Evolutionary conservation across 2,888 invertebrate species (phyloP).

Genomic region (Drosophila antonietae): DNA sequence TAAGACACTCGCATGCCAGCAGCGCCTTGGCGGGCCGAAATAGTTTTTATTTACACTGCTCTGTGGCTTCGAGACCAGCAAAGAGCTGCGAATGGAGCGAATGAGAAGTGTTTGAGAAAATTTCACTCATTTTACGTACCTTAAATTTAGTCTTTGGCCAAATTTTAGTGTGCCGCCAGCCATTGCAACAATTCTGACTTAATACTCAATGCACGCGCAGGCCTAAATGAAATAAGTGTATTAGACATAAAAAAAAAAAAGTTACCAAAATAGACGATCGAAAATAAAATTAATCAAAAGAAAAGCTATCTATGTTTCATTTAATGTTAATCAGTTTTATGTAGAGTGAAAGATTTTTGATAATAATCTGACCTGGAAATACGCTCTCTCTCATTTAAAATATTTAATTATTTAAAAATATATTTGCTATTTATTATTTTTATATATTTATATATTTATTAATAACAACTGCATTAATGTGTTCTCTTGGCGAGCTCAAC

Average conservation of each 20-base stretch:
- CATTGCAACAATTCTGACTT: constrained; percentile 13
- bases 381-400: no score
- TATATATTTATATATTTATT: no score
- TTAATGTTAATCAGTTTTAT: no score
- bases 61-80: neutral
- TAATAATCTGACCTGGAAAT: neutral
- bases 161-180: constrained; percentile 6
- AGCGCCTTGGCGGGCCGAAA: neutral
- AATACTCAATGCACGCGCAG: neutral
- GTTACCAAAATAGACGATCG: neutral
- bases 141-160: constrained; percentile 10
- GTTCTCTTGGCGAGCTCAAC: no score
- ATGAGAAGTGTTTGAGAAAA: neutral
- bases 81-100: neutral
- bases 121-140: constrained; percentile 8
- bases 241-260: neutral
- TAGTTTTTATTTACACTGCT: neutral
- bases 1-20: constrained; percentile 15
- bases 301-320: neutral
- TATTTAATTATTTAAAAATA: no score
- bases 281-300: neutral
- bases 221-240: neutral
- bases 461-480: no score
- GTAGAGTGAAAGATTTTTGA: neutral
- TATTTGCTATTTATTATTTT: no score